Conservation (phyloP, 2,888 invertebrate species). For the Drosophila stalkeri region DNA sequence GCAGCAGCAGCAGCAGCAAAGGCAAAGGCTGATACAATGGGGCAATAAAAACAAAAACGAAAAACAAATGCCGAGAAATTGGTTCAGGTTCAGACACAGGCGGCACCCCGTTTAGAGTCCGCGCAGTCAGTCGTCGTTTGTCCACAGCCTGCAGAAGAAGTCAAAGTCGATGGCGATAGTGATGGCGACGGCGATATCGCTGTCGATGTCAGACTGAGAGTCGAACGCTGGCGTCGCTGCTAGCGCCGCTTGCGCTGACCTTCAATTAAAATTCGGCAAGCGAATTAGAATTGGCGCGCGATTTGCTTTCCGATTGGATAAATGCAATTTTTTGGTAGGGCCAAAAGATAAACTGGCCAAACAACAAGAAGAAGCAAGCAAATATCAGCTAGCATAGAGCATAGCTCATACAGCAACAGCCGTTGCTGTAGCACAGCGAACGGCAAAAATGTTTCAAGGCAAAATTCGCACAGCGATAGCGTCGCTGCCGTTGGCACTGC, state of each 20-base stretch:
- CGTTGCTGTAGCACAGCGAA: conserved; percentile 49
- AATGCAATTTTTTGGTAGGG: conserved; percentile 57
- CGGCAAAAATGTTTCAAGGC: conserved; percentile 83
- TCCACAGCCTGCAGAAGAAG: conserved; percentile 70
- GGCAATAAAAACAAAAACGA: conserved; percentile 54
- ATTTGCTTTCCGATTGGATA: conserved; percentile 60
- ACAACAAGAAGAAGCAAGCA: conserved; percentile 31
- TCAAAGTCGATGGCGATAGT: conserved; percentile 26
- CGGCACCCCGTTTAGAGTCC: conserved; percentile 61
- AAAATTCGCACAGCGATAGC: conserved; percentile 71
- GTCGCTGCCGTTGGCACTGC: conserved; percentile 40
- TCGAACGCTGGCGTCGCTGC: conserved; percentile 20
- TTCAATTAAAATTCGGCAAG: conserved; percentile 69
- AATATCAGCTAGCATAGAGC: conserved; percentile 39
- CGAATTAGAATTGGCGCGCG: conserved; percentile 79
- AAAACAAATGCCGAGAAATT: conserved; percentile 66
- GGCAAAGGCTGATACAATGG: conserved; percentile 38
- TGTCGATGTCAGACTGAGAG: conserved; percentile 18
- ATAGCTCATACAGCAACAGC: conserved; percentile 26
- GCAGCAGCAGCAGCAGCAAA: not conserved
- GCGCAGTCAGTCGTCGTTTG: conserved; percentile 74
- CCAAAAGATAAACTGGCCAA: conserved; percentile 71
- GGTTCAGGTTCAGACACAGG: conserved; percentile 66
- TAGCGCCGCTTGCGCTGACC: conserved; percentile 55
- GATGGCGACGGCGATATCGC: conserved; percentile 11